Base-by-base conservation (phyloP, 2,888 invertebrate genomes). In the Epicampocera succincta region DNA sequence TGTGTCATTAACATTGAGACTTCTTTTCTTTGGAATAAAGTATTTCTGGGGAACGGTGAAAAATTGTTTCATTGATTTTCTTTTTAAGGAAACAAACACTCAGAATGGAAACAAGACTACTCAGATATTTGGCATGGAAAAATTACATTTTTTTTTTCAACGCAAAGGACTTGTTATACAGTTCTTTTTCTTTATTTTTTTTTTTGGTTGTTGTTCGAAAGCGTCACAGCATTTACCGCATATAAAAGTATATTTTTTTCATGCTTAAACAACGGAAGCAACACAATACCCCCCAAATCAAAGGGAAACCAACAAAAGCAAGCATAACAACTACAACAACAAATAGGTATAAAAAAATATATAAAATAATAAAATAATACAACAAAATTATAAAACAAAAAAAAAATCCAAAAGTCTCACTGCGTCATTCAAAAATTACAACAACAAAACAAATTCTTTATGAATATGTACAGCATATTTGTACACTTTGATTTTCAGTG, bases 281-380 rank as follows among this genome's bases (percentile, higher is more conserved):
- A 66, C 72, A 79, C 78, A 79, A 79, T 72, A 60, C 72, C 52
- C 72, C 72, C 52, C 72, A 79, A 73, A 73, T 73, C 78, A 68
- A 72, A 52, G 25, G 38, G 66, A 73, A 73, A 71, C 63, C 69
- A 54, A 61, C 42, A 50, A 48, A 15, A 71, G 48, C 38, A 40
- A 61, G 19, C 33, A 38, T 21, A 63, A 40, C 25, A 44, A 40
- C 12, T 3, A 19, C 25, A 21, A 52, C 25, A 52, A 52, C 8
- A 58, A 42, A 52, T 60, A 68, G 33, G 15, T 25, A 54, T 46
- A 40, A 19, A 17, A 17, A 68, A 8, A 44, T 19, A 25, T 29
- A 46, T 52, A 19, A 48, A 40, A 46, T 33, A 65, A 65, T 48
- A 71, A 54, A 71, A 61, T 42, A 68, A 68, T 44, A 60, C n/a